Conservation (phyloP, 2,113 vertebrate species). For the Felis chaus region DNA sequence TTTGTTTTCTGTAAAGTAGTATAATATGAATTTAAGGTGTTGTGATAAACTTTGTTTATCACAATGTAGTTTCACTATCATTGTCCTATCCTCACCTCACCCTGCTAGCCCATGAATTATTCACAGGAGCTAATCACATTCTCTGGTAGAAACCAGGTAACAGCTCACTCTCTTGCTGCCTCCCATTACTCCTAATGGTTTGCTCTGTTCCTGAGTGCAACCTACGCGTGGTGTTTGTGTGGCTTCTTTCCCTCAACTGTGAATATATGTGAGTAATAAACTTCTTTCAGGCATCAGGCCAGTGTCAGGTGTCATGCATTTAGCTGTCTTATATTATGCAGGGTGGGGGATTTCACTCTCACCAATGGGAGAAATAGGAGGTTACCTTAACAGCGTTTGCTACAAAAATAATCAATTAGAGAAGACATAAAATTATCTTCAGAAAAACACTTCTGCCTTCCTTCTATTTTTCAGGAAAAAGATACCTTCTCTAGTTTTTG, state of each 20-base stretch:
- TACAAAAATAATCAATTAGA: not conserved
- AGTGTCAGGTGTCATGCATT: not conserved
- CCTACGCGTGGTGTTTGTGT: not conserved
- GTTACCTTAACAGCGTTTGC: not conserved
- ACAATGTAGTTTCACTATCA: not conserved
- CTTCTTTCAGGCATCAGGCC: not conserved
- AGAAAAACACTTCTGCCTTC: not conserved
- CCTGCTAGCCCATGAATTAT: not conserved
- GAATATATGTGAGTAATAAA: not conserved
- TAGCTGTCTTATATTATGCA: not conserved
- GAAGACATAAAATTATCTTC: not conserved
- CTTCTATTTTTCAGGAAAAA: not conserved
- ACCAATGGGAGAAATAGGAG: not conserved
- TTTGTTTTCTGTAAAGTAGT: too few relatives aligned
- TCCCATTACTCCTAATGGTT: not conserved
- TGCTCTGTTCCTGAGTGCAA: not conserved
- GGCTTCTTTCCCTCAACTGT: not conserved
- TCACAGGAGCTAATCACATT: not conserved
- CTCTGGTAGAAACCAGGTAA: not conserved
- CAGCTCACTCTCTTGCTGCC: not conserved
- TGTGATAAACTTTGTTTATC: too few relatives aligned
- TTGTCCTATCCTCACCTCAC: not conserved
- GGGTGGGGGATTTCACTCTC: not conserved
- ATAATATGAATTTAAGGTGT: too few relatives aligned
- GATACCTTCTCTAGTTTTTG: not conserved